Percentiles rank a stretch among this genome's conserved stretches.
These are phyloP conservation scores for Pandemis corylana DNA, from an alignment of 2,888 invertebrate species.

Conservation along the genomic window DNA sequence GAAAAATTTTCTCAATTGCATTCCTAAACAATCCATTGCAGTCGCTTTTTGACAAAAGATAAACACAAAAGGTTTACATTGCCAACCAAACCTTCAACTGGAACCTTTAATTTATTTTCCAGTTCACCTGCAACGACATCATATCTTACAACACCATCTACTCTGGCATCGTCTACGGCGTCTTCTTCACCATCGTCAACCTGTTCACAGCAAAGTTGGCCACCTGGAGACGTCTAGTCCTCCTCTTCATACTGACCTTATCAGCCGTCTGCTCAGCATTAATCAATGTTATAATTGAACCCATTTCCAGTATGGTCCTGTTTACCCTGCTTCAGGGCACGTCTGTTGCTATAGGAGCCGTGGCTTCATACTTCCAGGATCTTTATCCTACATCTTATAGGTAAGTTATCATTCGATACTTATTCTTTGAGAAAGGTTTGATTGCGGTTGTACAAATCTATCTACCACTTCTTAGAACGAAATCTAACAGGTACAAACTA, in stretches of 20 bases:
- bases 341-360: constrained; percentile 56
- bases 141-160: constrained; percentile 84
- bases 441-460: background rate
- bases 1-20: too few species aligned
- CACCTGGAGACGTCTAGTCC: constrained; percentile 77
- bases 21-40: too few species aligned
- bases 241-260: constrained; percentile 69
- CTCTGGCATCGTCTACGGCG: constrained; percentile 85
- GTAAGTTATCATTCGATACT: constrained; percentile 48
- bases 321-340: constrained; percentile 61
- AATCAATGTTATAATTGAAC: constrained; percentile 68
- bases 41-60: too few species aligned
- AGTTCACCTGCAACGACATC: constrained; percentile 69
- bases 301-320: constrained; percentile 58
- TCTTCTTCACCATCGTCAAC: constrained; percentile 82
- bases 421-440: background rate
- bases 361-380: constrained; percentile 63
- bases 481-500: too few species aligned
- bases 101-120: constrained; percentile 41
- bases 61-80: too few species aligned
- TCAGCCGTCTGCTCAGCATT: constrained; percentile 82
- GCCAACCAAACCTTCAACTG: background rate
- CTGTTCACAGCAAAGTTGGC: constrained; percentile 70
- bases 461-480: too few species aligned
- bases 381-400: constrained; percentile 68